A percentile compares a stretch with the other conserved stretches of the same genome.
Conservation (phyloP, 2,888 invertebrate species). For the Aplocera efformata region DNA sequence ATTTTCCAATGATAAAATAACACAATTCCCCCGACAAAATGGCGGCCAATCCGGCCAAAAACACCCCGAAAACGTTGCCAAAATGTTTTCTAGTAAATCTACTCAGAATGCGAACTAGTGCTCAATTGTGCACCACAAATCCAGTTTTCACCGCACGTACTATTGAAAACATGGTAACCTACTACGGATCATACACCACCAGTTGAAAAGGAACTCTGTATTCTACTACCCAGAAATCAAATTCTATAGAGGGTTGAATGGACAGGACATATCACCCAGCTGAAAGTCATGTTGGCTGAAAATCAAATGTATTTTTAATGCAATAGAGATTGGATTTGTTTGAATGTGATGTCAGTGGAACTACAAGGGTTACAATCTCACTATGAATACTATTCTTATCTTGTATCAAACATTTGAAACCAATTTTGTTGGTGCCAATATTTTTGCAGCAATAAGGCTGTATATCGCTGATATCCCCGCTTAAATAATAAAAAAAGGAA, state of each 20-base stretch:
- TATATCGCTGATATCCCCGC: too few relatives aligned
- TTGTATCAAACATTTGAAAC: not conserved
- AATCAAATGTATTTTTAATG: too few relatives aligned
- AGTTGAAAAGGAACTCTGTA: slow-evolving; percentile 5
- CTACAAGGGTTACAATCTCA: slow-evolving; percentile 13
- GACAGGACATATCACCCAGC: too few relatives aligned
- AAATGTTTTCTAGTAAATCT: slow-evolving; percentile 27
- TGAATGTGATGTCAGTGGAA: slow-evolving; percentile 1
- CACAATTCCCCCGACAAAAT: slow-evolving; percentile 13
- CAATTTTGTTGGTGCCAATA: too few relatives aligned
- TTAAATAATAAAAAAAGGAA: too few relatives aligned
- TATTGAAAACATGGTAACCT: slow-evolving; percentile 20
- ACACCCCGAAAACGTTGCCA: slow-evolving; percentile 20
- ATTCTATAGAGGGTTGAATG: not conserved
- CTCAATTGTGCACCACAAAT: slow-evolving; percentile 26
- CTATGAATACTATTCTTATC: slow-evolving; percentile 21
- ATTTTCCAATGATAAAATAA: slow-evolving; percentile 12
- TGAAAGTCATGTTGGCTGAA: too few relatives aligned
- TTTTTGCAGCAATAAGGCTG: too few relatives aligned
- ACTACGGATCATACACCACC: not conserved
- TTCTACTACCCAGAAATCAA: not conserved
- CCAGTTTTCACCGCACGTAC: slow-evolving; percentile 28
- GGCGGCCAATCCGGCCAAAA: slow-evolving; percentile 10
- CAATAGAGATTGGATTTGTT: slow-evolving; percentile 3
- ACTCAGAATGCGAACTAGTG: slow-evolving; percentile 20